Percentiles rank a stretch among this genome's conserved stretches.
Evolutionary conservation across 1,140 invertebrate species (phyloP).

Genomic region (Anastrepha ludens): DNA sequence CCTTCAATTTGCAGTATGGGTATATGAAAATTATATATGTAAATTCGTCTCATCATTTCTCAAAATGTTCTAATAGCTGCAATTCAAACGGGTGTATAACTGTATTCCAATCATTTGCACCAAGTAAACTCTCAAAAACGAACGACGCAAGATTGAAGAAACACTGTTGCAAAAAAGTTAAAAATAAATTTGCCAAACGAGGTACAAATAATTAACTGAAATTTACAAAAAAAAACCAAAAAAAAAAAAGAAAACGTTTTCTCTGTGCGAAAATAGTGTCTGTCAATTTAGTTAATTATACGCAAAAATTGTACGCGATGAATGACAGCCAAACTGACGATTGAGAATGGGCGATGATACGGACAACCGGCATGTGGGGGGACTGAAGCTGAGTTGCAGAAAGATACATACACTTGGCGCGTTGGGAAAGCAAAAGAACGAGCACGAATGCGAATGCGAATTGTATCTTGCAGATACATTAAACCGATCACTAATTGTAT

Average conservation of each 20-base stretch:
- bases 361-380: not conserved
- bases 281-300: slow-evolving; percentile 44
- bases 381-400: not conserved
- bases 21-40: no score
- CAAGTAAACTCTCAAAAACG: no score
- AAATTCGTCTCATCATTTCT: no score
- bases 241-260: not conserved
- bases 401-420: not conserved
- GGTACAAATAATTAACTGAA: not conserved
- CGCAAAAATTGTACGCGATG: not conserved
- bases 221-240: not conserved
- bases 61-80: no score
- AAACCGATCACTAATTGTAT: not conserved
- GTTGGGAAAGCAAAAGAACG: not conserved
- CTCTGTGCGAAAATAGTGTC: not conserved
- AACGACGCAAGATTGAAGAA: no score
- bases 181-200: not conserved
- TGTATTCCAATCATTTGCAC: no score
- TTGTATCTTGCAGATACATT: slow-evolving; percentile 46
- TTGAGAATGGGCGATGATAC: slow-evolving; percentile 17
- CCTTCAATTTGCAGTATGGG: no score
- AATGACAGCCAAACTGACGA: slow-evolving; percentile 24
- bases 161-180: no score
- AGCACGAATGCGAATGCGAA: slow-evolving; percentile 11
- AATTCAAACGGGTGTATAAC: no score